Evolutionary conservation across 2,113 vertebrate species (phyloP).

Genomic region (Labeo catla): DNA sequence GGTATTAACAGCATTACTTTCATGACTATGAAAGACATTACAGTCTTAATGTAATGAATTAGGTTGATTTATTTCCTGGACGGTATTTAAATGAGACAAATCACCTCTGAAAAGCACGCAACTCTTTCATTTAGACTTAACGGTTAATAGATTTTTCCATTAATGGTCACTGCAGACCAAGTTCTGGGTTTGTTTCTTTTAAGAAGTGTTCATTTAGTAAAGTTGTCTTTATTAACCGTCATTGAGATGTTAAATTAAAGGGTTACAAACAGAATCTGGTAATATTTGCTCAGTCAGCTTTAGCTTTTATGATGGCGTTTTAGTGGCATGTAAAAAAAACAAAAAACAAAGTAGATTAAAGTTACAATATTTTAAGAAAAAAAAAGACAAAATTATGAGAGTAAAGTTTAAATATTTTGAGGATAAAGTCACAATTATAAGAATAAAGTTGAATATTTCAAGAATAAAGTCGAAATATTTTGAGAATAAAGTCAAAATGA

Average conservation of each 20-base stretch:
- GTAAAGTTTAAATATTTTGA: too few relatives aligned
- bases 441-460: too few relatives aligned
- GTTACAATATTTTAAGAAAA: too few relatives aligned
- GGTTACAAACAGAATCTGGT: not conserved
- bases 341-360: too few relatives aligned
- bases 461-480: too few relatives aligned
- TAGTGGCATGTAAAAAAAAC: too few relatives aligned
- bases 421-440: too few relatives aligned
- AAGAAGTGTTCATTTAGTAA: not conserved
- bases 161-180: not conserved
- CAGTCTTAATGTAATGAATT: constrained; percentile 12
- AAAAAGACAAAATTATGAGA: too few relatives aligned
- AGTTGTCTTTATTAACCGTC: not conserved
- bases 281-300: not conserved
- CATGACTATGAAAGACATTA: not conserved
- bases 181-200: constrained; percentile 6
- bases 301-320: too few relatives aligned
- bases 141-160: not conserved
- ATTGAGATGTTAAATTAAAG: not conserved
- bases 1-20: not conserved
- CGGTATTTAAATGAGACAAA: not conserved
- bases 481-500: too few relatives aligned
- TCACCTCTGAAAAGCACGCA: not conserved
- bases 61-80: not conserved
- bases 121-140: constrained; percentile 4